phyloP scores from a whole-genome alignment of 2,888 invertebrate genomes.

The Schizotus pectinicornis region DNA sequence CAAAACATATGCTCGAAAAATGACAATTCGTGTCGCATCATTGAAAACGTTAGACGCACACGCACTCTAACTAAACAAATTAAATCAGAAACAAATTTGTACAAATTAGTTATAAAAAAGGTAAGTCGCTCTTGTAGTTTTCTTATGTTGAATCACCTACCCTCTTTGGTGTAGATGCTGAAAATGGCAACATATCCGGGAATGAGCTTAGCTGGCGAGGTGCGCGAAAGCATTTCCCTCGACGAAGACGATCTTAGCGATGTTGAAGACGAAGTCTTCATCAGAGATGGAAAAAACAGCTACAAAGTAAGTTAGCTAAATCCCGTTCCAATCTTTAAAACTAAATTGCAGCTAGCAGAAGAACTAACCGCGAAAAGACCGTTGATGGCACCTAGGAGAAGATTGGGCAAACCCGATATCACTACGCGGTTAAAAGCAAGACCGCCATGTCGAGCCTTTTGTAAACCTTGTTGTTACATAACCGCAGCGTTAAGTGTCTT shows the following conservation, averaged over 20 bases:
- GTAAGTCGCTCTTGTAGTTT: no score
- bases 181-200: conserved; percentile 66
- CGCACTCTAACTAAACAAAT: not conserved
- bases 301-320: conserved; percentile 58
- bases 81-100: not conserved
- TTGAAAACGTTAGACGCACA: conserved; percentile 1
- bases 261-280: conserved; percentile 80
- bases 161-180: not conserved
- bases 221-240: conserved; percentile 67
- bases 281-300: conserved; percentile 72
- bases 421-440: conserved; percentile 63
- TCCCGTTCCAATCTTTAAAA: not conserved
- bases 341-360: conserved; percentile 63
- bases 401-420: conserved; percentile 59
- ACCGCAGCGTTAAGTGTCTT: conserved; percentile 66
- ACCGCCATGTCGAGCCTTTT: conserved; percentile 64
- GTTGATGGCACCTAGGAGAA: conserved; percentile 75
- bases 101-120: not conserved
- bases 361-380: conserved; percentile 75
- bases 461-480: conserved; percentile 72
- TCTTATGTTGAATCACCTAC: no score
- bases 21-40: conserved; percentile 5
- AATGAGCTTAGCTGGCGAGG: conserved; percentile 65
- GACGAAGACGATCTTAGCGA: conserved; percentile 77
- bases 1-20: conserved; percentile 23